phyloP scores from a whole-genome alignment of 2,113 vertebrate species.

The Amazona vittata region DNA sequence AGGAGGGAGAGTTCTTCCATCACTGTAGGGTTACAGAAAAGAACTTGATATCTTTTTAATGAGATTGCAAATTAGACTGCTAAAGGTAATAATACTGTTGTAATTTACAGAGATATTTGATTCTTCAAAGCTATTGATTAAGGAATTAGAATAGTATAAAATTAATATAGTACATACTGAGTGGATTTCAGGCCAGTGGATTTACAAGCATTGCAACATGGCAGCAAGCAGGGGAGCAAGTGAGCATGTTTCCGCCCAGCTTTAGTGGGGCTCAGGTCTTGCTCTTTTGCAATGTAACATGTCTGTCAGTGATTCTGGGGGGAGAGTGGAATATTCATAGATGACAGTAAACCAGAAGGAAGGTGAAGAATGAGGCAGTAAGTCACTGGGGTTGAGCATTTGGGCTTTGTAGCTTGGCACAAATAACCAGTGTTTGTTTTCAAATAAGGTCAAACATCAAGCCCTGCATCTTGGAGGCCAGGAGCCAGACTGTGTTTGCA shows the following conservation, averaged over 20 bases:
- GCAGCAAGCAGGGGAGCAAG: not conserved
- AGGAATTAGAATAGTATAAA: conserved; percentile 25
- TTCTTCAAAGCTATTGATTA: conserved; percentile 52
- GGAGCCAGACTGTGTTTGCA: not conserved
- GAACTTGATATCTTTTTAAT: conserved; percentile 37
- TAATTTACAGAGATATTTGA: conserved; percentile 29
- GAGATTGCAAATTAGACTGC: conserved; percentile 35
- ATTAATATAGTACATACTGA: not conserved
- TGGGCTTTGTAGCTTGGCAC: not conserved
- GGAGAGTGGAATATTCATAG: not conserved
- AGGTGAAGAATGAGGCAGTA: not conserved
- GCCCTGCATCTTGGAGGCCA: not conserved
- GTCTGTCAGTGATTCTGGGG: not conserved
- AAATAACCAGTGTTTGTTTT: not conserved
- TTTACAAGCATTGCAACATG: not conserved
- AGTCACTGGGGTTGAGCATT: not conserved
- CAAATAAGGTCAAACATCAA: not conserved
- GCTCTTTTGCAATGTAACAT: not conserved
- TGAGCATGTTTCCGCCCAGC: not conserved
- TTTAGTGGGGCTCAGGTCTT: not conserved
- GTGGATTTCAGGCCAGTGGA: not conserved
- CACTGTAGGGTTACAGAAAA: conserved; percentile 15
- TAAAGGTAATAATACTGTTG: conserved; percentile 29
- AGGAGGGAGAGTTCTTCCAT: conserved; percentile 1
- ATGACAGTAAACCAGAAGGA: not conserved